A percentile compares a stretch with the other conserved stretches of the same genome.
These are phyloP conservation scores for Alviniconcha marisindica DNA, from an alignment of 1,140 invertebrate genomes.

Conservation along the genomic window DNA sequence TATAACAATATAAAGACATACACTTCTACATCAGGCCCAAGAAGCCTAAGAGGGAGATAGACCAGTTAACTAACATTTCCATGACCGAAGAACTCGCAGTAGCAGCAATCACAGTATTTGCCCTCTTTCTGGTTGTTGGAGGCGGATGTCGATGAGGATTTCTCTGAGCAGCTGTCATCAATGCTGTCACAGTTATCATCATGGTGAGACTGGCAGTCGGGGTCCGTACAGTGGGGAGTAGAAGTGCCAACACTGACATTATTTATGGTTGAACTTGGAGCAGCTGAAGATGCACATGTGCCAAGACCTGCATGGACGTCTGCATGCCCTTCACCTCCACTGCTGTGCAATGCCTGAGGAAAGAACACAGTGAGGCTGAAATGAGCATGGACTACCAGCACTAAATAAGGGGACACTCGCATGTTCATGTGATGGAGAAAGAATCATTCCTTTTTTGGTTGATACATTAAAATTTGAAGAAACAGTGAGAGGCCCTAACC, in stretches of 20 bases:
- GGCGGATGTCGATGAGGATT: slow-evolving; percentile 76
- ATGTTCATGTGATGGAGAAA: too few species aligned
- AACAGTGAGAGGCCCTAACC: too few species aligned
- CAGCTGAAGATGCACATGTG: neutral
- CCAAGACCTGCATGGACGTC: slow-evolving; percentile 21
- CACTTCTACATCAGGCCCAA: too few species aligned
- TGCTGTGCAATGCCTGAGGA: slow-evolving; percentile 14
- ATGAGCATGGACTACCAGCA: too few species aligned
- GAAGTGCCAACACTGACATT: slow-evolving; percentile 71
- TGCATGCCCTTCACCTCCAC: slow-evolving; percentile 8
- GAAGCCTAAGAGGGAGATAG: too few species aligned
- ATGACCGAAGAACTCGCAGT: slow-evolving; percentile 85
- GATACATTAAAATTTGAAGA: too few species aligned
- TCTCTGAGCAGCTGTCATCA: slow-evolving; percentile 79
- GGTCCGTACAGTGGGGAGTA: slow-evolving; percentile 68
- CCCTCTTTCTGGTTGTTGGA: slow-evolving; percentile 78
- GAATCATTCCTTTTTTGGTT: too few species aligned
- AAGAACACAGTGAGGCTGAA: too few species aligned
- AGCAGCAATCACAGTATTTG: slow-evolving; percentile 84
- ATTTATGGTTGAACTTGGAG: slow-evolving; percentile 60
- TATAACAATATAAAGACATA: neutral
- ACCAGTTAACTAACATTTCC: slow-evolving; percentile 81
- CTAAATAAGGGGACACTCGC: too few species aligned
- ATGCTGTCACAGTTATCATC: slow-evolving; percentile 74
- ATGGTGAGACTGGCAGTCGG: slow-evolving; percentile 68